phyloP scores from a whole-genome alignment of 2,888 invertebrate species.

The Drosophila heteroneura region DNA sequence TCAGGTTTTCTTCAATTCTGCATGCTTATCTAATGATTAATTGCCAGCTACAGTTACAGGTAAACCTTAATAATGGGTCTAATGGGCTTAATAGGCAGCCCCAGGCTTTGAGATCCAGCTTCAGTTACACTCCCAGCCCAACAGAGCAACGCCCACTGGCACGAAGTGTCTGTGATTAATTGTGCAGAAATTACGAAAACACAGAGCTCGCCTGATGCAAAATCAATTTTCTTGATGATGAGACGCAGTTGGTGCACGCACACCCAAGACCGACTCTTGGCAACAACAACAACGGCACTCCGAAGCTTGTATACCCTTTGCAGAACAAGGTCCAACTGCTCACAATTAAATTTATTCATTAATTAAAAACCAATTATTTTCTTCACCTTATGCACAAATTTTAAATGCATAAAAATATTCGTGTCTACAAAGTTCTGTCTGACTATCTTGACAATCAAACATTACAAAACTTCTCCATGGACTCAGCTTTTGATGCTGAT shows the following conservation, averaged over 20 bases:
- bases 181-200: slow-evolving; percentile 54
- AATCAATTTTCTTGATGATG: slow-evolving; percentile 66
- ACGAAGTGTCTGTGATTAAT: slow-evolving; percentile 72
- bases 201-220: slow-evolving; percentile 57
- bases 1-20: slow-evolving; percentile 37
- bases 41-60: slow-evolving; percentile 72
- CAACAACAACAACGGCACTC: not conserved
- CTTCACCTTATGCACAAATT: not conserved
- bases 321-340: not conserved
- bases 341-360: not conserved
- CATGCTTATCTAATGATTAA: slow-evolving; percentile 78
- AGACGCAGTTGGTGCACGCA: slow-evolving; percentile 58
- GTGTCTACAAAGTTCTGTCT: not conserved
- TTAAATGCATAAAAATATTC: not conserved
- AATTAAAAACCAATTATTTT: not conserved
- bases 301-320: not conserved
- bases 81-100: slow-evolving; percentile 43
- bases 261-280: slow-evolving; percentile 60
- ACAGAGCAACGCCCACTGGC: slow-evolving; percentile 65
- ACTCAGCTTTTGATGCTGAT: not conserved
- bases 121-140: slow-evolving; percentile 29
- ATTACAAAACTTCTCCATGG: not conserved
- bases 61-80: slow-evolving; percentile 73
- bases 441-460: not conserved
- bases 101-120: slow-evolving; percentile 2